Base-by-base conservation (phyloP, 2,113 vertebrate genomes). In the Rafetus swinhoei region DNA sequence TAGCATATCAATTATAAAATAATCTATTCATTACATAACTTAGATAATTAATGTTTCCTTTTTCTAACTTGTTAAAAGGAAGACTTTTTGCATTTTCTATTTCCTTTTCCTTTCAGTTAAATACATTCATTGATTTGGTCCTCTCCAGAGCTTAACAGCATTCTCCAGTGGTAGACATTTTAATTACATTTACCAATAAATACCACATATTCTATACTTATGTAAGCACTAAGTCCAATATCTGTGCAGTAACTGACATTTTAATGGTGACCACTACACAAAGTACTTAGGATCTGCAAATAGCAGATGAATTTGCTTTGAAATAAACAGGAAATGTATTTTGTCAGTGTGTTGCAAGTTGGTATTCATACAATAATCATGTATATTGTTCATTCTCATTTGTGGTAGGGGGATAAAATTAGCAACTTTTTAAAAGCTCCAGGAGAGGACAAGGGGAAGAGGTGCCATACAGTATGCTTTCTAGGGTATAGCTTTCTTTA, bases 231-330 rank as follows among this genome's bases (percentile, higher is more conserved):
- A 45, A 86, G 50, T 81, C 19, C 35, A 18, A 5, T 55, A 77
- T 21, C 84, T 85, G 0, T 9, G 1, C 50, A 3, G 7, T 77
- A 72, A 32, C 25, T 57, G 62, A 25, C 39, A n/a, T 53, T 72
- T 35, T 86, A 89, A 76, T 55, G 32, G 6, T 21, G 57, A 69
- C 39, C 16, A 1, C 56, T 50, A 4, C 5, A 1, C 45, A 77
- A 69, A 93, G 54, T 9, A 65, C 19, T 55, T 11, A 0, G 29
- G 85, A n/a, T 84, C 52, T 90, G 50, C 54, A 87, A 86, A 88
- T 2, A 95, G 19, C 6, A 92, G 60, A 86, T 79, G 57, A 8
- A 1, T 54, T 93, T 88, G 56, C 89, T 94, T 86, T 82, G 82
- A 87, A 81, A 65, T 53, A 69, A 90, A 81, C 87, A 35, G n/a